Conservation (phyloP, 1,140 invertebrate species). For the Homalodisca vitripennis region DNA sequence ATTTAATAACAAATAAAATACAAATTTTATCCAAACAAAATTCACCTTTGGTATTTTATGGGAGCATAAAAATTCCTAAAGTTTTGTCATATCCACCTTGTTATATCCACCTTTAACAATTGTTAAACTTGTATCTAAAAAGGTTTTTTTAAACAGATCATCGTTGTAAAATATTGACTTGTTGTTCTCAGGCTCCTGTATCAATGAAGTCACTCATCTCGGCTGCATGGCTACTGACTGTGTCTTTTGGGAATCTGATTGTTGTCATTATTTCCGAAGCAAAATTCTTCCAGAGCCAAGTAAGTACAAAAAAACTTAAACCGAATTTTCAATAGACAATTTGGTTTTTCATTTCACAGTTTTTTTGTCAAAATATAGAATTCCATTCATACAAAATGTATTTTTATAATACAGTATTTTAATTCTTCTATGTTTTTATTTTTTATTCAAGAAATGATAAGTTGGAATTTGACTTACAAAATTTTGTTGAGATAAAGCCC, state of each 20-base stretch:
- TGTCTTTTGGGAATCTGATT: constrained; percentile 88
- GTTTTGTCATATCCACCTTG: background rate
- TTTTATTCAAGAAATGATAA: too few species aligned
- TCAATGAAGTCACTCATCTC: constrained; percentile 92
- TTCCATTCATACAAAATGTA: too few species aligned
- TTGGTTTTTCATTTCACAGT: background rate
- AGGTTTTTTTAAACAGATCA: too few species aligned
- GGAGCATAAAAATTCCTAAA: constrained; percentile 43
- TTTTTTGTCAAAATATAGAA: too few species aligned
- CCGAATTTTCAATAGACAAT: background rate
- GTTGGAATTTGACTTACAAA: too few species aligned
- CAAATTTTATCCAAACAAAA: too few species aligned
- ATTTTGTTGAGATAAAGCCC: too few species aligned
- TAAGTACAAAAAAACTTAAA: constrained; percentile 3
- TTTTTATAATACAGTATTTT: too few species aligned
- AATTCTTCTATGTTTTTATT: too few species aligned
- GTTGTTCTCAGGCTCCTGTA: constrained; percentile 78
- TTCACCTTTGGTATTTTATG: too few species aligned
- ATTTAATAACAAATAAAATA: too few species aligned
- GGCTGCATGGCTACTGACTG: constrained; percentile 86
- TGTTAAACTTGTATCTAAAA: too few species aligned
- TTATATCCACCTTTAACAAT: background rate
- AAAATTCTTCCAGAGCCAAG: constrained; percentile 27
- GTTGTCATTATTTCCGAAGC: constrained; percentile 77
- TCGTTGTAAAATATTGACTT: constrained; percentile 43